Evolutionary conservation across 92 coral and sea anemone genomes (phyloP).

Genomic region (Parazoanthus atlanticus): DNA sequence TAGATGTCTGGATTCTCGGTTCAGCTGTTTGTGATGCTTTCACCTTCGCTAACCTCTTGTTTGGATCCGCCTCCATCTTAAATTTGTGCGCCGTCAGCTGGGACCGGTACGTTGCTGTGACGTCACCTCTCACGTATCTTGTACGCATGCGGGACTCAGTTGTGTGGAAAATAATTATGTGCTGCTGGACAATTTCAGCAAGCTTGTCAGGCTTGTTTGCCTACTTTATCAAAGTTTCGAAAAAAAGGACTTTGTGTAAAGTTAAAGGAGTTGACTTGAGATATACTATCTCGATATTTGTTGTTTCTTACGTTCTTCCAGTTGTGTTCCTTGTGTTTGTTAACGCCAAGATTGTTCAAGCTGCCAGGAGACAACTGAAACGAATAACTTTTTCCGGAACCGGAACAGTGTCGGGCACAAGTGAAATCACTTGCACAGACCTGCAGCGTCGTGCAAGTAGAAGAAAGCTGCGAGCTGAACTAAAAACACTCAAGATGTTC

Average conservation of each 20-base stretch:
- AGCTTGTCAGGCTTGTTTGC: slow-evolving; percentile 4
- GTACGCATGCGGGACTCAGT: neutral
- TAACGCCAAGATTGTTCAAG: slow-evolving; percentile 10
- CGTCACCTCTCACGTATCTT: slow-evolving; percentile 3
- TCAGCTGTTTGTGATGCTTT: neutral
- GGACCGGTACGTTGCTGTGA: slow-evolving; percentile 29
- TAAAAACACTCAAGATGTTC: slow-evolving; percentile 15
- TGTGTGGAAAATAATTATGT: neutral
- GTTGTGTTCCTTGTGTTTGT: slow-evolving; percentile 14
- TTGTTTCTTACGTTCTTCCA: neutral
- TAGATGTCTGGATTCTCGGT: neutral
- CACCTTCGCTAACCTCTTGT: neutral
- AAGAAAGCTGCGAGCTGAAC: neutral
- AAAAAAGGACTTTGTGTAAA: slow-evolving; percentile 4
- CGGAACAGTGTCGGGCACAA: neutral
- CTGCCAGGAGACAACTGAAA: slow-evolving; percentile 5
- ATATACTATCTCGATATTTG: neutral
- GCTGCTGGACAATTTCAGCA: slow-evolving; percentile 16
- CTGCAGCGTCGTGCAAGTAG: neutral
- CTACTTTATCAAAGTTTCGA: neutral
- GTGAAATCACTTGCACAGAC: no score
- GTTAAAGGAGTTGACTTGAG: slow-evolving; percentile 11
- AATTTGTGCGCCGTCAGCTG: slow-evolving; percentile 25
- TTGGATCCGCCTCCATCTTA: slow-evolving; percentile 20
- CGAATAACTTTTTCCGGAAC: neutral